Conservation (phyloP, 2,888 invertebrate species). For the Dasypogon diadema region DNA sequence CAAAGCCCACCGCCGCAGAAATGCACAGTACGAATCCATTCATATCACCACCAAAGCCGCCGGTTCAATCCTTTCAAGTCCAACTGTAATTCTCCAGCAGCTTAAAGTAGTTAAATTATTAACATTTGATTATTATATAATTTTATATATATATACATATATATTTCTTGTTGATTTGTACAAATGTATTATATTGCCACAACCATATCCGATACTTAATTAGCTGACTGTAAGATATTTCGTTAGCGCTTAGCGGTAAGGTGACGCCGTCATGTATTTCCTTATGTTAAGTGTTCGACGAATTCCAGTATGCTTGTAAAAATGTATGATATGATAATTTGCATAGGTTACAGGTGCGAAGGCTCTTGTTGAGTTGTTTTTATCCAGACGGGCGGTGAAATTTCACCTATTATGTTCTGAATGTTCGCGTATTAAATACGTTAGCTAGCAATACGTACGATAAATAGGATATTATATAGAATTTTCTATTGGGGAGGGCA, state of each 20-base stretch:
- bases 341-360: neutral
- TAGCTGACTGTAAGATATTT: conserved; percentile 47
- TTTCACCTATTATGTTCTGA: no score
- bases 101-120: conserved; percentile 40
- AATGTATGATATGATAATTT: neutral
- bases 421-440: no score
- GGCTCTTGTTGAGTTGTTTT: neutral
- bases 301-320: conserved; percentile 38
- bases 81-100: conserved; percentile 63
- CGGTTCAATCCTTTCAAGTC: conserved; percentile 69
- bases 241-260: conserved; percentile 15
- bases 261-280: conserved; percentile 2
- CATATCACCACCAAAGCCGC: conserved; percentile 68
- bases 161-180: conserved; percentile 48
- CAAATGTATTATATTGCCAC: conserved; percentile 42
- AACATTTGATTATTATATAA: conserved; percentile 33
- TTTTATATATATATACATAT: conserved; percentile 28
- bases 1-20: conserved; percentile 64
- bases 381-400: no score
- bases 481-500: no score
- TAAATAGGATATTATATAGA: no score
- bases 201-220: conserved; percentile 48
- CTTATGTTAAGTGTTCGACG: conserved; percentile 12
- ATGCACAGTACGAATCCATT: conserved; percentile 68
- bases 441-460: no score